These are phyloP conservation scores for Lasioglossum baleicum DNA, from an alignment of 1,140 invertebrate species.

Conservation along the genomic window DNA sequence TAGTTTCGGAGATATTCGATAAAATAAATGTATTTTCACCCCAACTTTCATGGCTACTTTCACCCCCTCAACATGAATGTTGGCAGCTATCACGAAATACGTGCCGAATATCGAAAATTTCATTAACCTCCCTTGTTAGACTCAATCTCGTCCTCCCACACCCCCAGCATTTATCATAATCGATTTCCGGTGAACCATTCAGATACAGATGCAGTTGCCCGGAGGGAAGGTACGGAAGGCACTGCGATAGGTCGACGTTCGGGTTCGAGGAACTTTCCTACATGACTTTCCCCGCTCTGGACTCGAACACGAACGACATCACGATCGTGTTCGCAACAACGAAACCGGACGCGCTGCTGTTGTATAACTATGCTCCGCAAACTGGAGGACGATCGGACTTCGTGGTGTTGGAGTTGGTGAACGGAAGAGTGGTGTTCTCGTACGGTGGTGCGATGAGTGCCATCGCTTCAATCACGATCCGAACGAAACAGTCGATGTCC, in stretches of 20 bases:
- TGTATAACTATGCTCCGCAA: conserved; percentile 94
- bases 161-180: too few species aligned
- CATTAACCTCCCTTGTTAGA: too few species aligned
- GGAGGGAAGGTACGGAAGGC: conserved; percentile 91
- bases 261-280: conserved; percentile 94
- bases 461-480: conserved; percentile 88
- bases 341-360: conserved; percentile 90
- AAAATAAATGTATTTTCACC: too few species aligned
- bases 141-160: too few species aligned
- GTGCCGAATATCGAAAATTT: too few species aligned
- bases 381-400: conserved; percentile 94
- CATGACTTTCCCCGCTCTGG: conserved; percentile 91
- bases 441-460: conserved; percentile 93
- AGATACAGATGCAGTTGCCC: conserved; percentile 92
- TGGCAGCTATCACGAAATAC: too few species aligned
- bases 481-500: conserved; percentile 83
- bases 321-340: conserved; percentile 95
- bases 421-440: conserved; percentile 91
- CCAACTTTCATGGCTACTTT: too few species aligned
- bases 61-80: too few species aligned
- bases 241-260: conserved; percentile 93
- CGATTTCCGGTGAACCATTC: background rate
- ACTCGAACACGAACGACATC: conserved; percentile 93
- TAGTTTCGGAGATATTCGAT: too few species aligned
- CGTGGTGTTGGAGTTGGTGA: conserved; percentile 92